These are phyloP conservation scores for Otus sunia DNA, from an alignment of 2,113 vertebrate genomes.

Conservation along the genomic window DNA sequence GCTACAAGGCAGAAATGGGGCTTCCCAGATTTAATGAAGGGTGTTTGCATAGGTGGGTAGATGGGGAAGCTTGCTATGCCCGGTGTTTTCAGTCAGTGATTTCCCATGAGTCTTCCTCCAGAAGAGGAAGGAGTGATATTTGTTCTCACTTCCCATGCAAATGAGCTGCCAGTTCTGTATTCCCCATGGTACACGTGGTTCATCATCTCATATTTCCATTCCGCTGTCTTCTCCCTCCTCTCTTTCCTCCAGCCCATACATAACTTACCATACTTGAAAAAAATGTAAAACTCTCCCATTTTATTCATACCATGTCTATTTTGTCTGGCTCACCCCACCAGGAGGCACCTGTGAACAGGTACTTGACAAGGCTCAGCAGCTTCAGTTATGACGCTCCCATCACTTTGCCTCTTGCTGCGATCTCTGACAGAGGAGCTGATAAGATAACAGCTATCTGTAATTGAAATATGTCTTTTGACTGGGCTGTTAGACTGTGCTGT, in stretches of 20 bases:
- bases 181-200: neutral
- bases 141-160: neutral
- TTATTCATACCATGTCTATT: neutral
- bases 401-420: fast-evolving
- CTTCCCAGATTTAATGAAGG: neutral
- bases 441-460: neutral
- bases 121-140: neutral
- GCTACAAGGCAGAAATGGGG: neutral
- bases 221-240: neutral
- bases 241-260: neutral
- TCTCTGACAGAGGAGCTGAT: neutral
- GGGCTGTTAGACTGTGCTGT: neutral
- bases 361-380: neutral
- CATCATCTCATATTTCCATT: neutral
- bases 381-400: neutral
- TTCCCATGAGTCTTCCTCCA: neutral
- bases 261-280: neutral
- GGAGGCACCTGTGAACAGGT: neutral
- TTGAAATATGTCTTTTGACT: neutral
- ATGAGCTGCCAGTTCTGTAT: neutral
- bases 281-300: neutral
- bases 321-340: neutral
- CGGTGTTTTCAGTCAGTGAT: neutral
- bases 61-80: neutral
- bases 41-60: neutral